phyloP scores from a whole-genome alignment of 2,797 vertebrate species.

The Sylvilagus floridanus region DNA sequence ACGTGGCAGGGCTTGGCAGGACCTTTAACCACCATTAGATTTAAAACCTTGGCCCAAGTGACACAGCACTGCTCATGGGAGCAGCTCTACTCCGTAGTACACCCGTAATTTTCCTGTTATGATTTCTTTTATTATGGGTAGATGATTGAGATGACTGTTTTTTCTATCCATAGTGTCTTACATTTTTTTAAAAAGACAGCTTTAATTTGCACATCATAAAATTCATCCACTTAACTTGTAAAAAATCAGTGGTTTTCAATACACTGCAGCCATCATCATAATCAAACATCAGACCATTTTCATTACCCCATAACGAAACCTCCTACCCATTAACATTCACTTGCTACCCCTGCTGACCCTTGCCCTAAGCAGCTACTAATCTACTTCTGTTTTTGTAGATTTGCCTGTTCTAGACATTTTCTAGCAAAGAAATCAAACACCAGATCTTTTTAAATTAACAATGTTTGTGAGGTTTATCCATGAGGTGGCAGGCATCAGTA shows the following conservation, averaged over 20 bases:
- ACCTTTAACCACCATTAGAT: conserved; percentile 39
- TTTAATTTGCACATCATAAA: conserved; percentile 20
- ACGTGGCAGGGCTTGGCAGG: background rate
- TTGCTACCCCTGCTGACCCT: background rate
- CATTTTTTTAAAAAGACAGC: background rate
- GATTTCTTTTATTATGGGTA: background rate
- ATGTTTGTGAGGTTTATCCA: background rate
- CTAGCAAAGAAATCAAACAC: background rate
- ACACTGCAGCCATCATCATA: background rate
- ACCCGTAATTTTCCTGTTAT: background rate
- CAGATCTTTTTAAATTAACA: background rate
- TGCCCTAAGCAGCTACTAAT: background rate
- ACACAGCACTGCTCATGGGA: background rate
- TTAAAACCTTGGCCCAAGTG: conserved; percentile 18
- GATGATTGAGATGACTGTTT: background rate
- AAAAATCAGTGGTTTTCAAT: background rate
- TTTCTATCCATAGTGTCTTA: background rate
- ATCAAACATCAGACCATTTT: background rate
- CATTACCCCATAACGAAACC: background rate
- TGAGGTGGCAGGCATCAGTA: background rate
- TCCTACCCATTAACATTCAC: background rate
- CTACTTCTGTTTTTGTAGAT: background rate
- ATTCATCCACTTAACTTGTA: background rate
- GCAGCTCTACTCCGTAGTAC: background rate
- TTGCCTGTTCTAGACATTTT: conserved; percentile 4